Conservation (phyloP, 2,797 vertebrate species). For the Chlorospingus semifuscus region DNA sequence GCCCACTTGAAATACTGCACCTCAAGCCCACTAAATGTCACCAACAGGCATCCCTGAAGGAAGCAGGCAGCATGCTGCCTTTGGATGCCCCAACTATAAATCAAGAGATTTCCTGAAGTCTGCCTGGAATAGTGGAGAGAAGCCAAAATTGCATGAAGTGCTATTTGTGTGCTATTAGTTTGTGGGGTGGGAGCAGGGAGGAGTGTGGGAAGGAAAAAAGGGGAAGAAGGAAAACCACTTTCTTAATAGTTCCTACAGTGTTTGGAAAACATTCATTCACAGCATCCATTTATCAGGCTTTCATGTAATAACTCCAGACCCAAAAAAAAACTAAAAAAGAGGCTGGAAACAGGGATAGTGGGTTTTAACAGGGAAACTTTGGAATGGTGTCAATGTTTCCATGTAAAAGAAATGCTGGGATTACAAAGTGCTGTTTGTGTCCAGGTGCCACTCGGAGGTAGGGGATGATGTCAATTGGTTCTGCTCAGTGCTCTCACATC, state of each 20-base stretch:
- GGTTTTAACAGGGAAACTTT: not conserved
- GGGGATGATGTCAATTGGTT: not conserved
- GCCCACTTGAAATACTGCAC: constrained; percentile 64
- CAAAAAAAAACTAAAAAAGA: not conserved
- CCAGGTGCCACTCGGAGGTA: not conserved
- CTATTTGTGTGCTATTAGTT: constrained; percentile 63
- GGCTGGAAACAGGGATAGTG: not conserved
- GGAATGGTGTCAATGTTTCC: constrained; percentile 31
- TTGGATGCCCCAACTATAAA: constrained; percentile 60
- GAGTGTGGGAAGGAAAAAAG: constrained; percentile 55
- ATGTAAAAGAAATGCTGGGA: not conserved
- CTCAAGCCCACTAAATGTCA: constrained; percentile 55
- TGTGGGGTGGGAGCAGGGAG: not conserved
- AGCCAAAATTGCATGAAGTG: constrained; percentile 61
- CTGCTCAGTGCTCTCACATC: not conserved
- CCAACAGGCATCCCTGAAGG: constrained; percentile 57
- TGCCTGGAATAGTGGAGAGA: constrained; percentile 57
- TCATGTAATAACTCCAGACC: constrained; percentile 12
- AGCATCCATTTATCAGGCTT: constrained; percentile 53
- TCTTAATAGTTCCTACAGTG: constrained; percentile 53
- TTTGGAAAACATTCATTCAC: constrained; percentile 53
- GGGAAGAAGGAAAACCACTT: constrained; percentile 55
- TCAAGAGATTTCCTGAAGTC: constrained; percentile 68
- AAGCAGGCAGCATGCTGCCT: constrained; percentile 57
- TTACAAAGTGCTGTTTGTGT: constrained; percentile 30